phyloP scores from a whole-genome alignment of 2,113 vertebrate species.

The Scytalopus superciliaris region DNA sequence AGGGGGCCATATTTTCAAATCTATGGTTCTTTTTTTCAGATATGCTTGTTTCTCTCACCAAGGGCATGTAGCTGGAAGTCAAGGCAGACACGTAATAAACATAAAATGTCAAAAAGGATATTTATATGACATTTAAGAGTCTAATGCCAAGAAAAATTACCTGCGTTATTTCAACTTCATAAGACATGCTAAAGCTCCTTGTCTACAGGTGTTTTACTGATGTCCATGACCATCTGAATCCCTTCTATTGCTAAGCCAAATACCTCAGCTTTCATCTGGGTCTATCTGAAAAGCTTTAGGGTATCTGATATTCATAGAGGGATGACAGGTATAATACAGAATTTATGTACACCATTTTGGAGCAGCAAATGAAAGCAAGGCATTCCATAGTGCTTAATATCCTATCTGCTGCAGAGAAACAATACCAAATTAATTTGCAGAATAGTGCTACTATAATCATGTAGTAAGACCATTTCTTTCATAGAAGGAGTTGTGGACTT shows the following conservation, averaged over 20 bases:
- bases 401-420: background rate
- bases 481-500: background rate
- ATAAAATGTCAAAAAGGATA: background rate
- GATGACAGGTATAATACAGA: background rate
- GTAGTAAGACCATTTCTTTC: background rate
- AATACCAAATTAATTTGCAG: background rate
- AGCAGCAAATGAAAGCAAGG: background rate
- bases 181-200: background rate
- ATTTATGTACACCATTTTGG: background rate
- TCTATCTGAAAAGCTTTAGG: background rate
- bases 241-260: background rate
- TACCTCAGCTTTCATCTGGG: background rate
- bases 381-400: background rate
- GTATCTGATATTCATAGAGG: background rate
- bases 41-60: background rate
- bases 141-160: background rate
- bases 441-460: background rate
- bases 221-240: background rate
- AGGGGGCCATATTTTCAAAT: background rate
- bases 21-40: background rate
- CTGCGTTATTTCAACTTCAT: background rate
- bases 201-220: constrained; percentile 33
- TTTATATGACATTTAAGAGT: background rate
- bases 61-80: background rate
- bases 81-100: background rate